Evolutionary conservation across 2,888 invertebrate genomes (phyloP).

Genomic region (Dasypogon diadema): DNA sequence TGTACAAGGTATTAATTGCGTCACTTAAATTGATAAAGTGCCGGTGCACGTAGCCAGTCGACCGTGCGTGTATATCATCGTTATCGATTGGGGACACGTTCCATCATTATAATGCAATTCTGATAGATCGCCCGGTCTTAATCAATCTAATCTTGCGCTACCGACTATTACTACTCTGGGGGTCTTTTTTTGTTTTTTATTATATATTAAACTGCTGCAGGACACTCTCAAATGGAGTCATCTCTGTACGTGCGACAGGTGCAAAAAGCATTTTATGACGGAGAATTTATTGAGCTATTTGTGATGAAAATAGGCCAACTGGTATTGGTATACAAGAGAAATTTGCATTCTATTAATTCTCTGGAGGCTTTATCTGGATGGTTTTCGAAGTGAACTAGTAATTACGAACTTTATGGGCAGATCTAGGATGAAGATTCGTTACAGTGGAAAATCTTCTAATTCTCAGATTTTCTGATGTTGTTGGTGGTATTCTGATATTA

Average conservation of each 20-base stretch:
- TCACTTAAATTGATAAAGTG: constrained; percentile 41
- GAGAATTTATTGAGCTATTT: background rate
- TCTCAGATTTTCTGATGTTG: too few species aligned
- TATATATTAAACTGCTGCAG: background rate
- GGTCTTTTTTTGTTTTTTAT: too few species aligned
- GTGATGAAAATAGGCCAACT: background rate
- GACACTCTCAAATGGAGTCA: background rate
- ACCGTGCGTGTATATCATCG: constrained; percentile 3
- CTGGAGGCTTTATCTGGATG: background rate
- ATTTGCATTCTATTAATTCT: background rate
- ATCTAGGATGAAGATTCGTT: too few species aligned
- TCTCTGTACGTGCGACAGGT: background rate
- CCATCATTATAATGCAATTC: constrained; percentile 44
- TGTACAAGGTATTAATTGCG: constrained; percentile 45
- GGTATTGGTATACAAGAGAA: background rate
- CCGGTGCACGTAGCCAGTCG: background rate
- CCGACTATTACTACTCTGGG: background rate
- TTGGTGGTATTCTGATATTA: too few species aligned
- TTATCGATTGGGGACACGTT: constrained; percentile 38
- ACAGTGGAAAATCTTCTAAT: too few species aligned
- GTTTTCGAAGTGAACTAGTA: too few species aligned
- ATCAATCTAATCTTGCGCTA: constrained; percentile 23
- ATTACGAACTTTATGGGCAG: too few species aligned
- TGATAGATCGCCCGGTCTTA: constrained; percentile 24
- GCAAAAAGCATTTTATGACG: background rate